phyloP scores from a whole-genome alignment of 1,140 invertebrate species.

The Phymorhynchus buccinoides region DNA sequence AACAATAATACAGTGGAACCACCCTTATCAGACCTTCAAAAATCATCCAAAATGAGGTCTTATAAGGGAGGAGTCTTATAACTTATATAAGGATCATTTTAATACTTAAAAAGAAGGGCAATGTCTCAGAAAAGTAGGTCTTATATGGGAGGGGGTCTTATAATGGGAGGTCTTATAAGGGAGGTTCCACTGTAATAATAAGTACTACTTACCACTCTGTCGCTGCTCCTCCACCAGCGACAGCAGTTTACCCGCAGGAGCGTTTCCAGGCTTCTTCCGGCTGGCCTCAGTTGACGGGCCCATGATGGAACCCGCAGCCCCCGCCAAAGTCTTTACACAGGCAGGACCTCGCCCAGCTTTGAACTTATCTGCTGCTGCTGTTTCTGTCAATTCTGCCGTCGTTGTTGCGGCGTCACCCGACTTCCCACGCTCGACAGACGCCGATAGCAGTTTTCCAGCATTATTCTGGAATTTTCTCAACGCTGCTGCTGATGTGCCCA shows the following conservation, averaged over 20 bases:
- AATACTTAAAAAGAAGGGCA: too few relatives aligned
- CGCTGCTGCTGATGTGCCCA: background rate
- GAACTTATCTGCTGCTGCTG: background rate
- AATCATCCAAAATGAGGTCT: too few relatives aligned
- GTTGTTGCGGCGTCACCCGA: background rate
- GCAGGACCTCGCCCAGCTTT: background rate
- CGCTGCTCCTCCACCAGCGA: background rate
- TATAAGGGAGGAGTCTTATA: too few relatives aligned
- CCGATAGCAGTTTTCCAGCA: background rate
- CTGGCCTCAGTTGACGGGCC: background rate
- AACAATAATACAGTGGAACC: too few relatives aligned
- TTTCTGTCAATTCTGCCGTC: background rate
- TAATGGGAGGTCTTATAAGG: too few relatives aligned
- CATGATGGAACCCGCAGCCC: too few relatives aligned
- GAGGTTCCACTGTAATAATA: too few relatives aligned
- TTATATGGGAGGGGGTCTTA: too few relatives aligned
- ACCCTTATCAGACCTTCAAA: too few relatives aligned
- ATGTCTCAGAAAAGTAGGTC: too few relatives aligned
- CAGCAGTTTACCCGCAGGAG: background rate
- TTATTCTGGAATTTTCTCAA: background rate
- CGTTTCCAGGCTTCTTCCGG: background rate
- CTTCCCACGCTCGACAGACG: background rate
- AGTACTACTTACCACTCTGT: conserved; percentile 11
- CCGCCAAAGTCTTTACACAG: background rate
- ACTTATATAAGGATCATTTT: too few relatives aligned